Percentiles rank a stretch among this genome's conserved stretches.
Conservation (phyloP, 2,888 invertebrate genomes). For the Macrosiphum euphorbiae region DNA sequence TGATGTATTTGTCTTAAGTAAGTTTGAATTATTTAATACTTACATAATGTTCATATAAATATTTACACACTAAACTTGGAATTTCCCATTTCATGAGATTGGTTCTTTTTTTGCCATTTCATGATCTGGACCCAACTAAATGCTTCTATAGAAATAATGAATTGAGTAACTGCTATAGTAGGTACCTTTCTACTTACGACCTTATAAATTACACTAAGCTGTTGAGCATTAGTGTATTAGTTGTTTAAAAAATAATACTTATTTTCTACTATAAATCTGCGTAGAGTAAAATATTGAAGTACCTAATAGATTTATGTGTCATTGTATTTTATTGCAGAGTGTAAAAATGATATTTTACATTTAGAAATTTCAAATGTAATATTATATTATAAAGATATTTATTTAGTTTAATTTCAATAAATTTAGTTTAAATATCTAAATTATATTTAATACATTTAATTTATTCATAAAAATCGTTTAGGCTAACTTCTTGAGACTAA, state of each 20-base stretch:
- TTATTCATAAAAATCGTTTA: not conserved
- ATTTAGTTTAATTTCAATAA: not conserved
- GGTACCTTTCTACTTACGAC: not conserved
- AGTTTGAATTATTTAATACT: slow-evolving; percentile 10
- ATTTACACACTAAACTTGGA: not conserved
- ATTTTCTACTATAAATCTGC: not conserved
- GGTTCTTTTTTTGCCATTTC: not conserved
- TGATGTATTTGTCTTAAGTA: not conserved
- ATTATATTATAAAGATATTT: not conserved
- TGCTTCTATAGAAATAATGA: not conserved
- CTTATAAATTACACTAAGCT: not conserved
- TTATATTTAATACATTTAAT: not conserved
- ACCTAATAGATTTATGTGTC: not conserved
- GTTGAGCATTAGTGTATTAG: not conserved
- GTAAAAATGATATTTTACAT: not conserved
- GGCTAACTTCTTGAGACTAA: not conserved
- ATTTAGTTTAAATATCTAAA: not conserved
- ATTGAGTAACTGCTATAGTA: not conserved
- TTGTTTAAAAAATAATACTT: not conserved
- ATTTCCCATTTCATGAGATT: slow-evolving; percentile 1
- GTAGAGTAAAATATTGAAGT: not conserved
- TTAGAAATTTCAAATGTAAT: not conserved
- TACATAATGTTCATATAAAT: not conserved
- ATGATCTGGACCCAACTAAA: slow-evolving; percentile 7
- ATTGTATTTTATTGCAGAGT: not conserved